Evolutionary conservation across 2,797 vertebrate species (phyloP), one percentile per base, ranked within the genome.

Genomic region (Caiman crocodilus): DNA sequence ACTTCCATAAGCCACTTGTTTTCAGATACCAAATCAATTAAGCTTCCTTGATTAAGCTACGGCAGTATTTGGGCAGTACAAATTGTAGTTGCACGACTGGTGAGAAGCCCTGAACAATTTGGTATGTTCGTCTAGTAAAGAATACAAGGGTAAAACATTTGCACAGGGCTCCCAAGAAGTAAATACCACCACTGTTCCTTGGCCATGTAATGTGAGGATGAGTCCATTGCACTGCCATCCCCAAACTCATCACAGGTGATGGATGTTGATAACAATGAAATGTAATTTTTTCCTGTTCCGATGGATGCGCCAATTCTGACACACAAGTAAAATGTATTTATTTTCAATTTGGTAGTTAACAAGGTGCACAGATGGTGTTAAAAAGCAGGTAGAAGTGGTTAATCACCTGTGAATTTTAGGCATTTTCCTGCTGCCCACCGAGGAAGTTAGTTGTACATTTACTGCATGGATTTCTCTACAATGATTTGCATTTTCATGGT

Each of bases 321-420:
- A 93, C 28, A 92, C 71, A 71, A 95, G 91, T 92, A 96, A 82
- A 92, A 95, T 59, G 20, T 91, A 97, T 96, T 71, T 96, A 80
- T 96, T 50, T 97, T 96, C 94, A 92, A 95, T 97, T 93, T 95
- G 71, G 10, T 92, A 92, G 95, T 95, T 97, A 97, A 97, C 95
- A 94, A 89, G 96, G 90, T 94, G 95, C 96, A 95, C 95, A 96
- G 97, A 97, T 96, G 97, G 96, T 95, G 94, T 94, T 97, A 95
- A 96, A 95, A 95, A 96, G 94, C 85, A 97, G 95, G 93, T 94
- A 96, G 94, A 94, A 94, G 96, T 91, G 95, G 94, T 97, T 97
- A 97, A 97, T 96, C 95, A 96, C 92, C 95, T 96, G 96, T 96
- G 96, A 96, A 96, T 95, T 96, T 96, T 91, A 79, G 82, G 82